Conservation (phyloP, 2,888 invertebrate genomes). For the Acanthosoma haemorrhoidale region DNA sequence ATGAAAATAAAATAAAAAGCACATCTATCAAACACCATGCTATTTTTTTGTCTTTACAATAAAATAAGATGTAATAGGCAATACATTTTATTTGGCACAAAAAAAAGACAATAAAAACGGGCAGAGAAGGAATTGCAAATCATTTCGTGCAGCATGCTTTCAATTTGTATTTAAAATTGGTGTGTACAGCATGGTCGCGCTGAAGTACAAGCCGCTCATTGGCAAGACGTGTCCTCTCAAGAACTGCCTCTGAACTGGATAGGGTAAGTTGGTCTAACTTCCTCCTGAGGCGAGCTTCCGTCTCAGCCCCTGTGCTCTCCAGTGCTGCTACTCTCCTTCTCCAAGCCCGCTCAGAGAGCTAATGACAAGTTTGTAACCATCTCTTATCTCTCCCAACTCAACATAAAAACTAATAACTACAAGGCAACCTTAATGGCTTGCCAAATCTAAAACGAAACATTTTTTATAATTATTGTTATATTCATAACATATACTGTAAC, state of each 20-base stretch:
- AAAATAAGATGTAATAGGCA: background rate
- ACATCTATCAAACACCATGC: background rate
- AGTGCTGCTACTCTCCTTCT: constrained; percentile 32
- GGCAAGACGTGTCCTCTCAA: constrained; percentile 66
- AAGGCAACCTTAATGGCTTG: background rate
- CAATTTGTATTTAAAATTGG: constrained; percentile 20
- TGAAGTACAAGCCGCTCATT: constrained; percentile 65
- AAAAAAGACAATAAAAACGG: background rate
- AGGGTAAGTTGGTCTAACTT: constrained; percentile 62
- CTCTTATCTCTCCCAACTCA: no score
- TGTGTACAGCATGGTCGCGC: constrained; percentile 47
- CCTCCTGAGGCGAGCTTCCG: constrained; percentile 44
- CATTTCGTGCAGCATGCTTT: constrained; percentile 27
- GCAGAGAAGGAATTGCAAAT: background rate
- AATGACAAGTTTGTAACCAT: background rate
- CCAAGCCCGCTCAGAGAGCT: constrained; percentile 34
- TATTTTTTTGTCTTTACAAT: background rate
- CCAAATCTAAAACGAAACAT: background rate
- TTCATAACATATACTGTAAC: no score
- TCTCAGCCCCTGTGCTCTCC: constrained; percentile 43
- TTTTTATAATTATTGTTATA: no score
- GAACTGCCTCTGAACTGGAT: constrained; percentile 66
- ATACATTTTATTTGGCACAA: background rate
- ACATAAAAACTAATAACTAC: no score
- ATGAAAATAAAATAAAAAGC: background rate